Conservation (phyloP, 2,113 vertebrate species). For the Furnarius figulus region DNA sequence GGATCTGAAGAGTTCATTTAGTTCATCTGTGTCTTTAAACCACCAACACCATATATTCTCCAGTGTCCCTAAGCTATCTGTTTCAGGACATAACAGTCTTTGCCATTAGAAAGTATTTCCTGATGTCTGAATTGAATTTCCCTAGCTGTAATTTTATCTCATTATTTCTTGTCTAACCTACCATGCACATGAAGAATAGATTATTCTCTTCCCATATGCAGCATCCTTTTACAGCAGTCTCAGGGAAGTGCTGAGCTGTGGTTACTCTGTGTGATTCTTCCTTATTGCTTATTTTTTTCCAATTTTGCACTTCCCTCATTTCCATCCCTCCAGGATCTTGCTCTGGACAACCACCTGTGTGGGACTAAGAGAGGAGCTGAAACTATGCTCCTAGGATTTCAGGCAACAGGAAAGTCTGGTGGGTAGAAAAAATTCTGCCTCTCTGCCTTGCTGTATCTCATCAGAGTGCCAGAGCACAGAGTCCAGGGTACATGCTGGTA, state of each 20-base stretch:
- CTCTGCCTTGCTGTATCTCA: background rate
- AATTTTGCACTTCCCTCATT: background rate
- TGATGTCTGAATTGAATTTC: slow-evolving; percentile 48
- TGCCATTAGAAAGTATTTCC: slow-evolving; percentile 42
- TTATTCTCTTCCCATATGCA: slow-evolving; percentile 31
- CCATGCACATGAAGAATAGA: background rate
- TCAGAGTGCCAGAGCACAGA: rapidly evolving
- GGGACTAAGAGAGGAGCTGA: background rate
- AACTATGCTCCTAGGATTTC: background rate
- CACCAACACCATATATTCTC: background rate
- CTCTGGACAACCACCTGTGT: background rate
- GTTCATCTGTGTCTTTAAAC: slow-evolving; percentile 6
- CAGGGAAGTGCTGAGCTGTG: background rate
- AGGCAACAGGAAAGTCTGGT: background rate
- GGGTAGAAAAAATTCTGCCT: background rate
- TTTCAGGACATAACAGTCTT: background rate
- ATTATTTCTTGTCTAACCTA: slow-evolving; percentile 12
- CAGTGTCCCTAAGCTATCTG: background rate
- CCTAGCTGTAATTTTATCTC: slow-evolving; percentile 14
- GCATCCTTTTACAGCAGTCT: background rate
- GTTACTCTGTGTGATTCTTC: background rate
- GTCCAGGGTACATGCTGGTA: rapidly evolving
- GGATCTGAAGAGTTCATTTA: background rate
- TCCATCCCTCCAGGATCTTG: background rate
- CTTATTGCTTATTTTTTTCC: background rate